phyloP scores from a whole-genome alignment of 2,797 vertebrate genomes.

The Atherinosoma microstoma region DNA sequence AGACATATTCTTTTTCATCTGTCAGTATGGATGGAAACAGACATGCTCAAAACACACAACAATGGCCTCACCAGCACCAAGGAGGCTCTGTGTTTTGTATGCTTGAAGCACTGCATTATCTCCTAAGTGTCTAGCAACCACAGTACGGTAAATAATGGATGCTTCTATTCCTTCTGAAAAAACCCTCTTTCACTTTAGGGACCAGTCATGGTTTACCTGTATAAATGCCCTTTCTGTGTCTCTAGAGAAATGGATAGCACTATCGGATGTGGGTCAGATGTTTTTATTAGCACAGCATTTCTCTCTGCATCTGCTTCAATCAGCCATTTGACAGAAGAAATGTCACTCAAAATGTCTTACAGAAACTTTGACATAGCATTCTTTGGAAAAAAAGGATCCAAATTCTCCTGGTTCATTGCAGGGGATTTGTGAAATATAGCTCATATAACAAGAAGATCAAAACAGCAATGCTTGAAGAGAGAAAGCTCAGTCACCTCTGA shows the following conservation, averaged over 20 bases:
- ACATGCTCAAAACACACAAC: conserved; percentile 80
- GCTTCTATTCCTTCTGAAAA: conserved; percentile 72
- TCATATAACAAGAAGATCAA: conserved; percentile 56
- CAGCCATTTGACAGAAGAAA: conserved; percentile 67
- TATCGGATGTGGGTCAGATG: conserved; percentile 78
- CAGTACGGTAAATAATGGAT: conserved; percentile 83
- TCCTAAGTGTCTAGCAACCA: conserved; percentile 80
- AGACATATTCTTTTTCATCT: conserved; percentile 81
- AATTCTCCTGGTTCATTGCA: conserved; percentile 53
- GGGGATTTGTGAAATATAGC: conserved; percentile 60
- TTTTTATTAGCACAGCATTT: conserved; percentile 79
- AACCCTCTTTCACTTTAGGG: conserved; percentile 75
- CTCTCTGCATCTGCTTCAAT: conserved; percentile 70
- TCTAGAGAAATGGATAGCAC: conserved; percentile 77
- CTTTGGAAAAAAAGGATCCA: conserved; percentile 41
- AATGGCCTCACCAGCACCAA: conserved; percentile 71
- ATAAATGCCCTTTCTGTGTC: conserved; percentile 79
- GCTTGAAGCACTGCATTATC: conserved; percentile 83
- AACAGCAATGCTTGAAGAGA: conserved; percentile 42
- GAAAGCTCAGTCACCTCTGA: conserved; percentile 66
- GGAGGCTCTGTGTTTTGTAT: conserved; percentile 78
- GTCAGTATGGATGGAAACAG: conserved; percentile 79
- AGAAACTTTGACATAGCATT: conserved; percentile 55
- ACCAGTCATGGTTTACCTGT: conserved; percentile 81
- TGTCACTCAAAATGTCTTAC: conserved; percentile 71